Evolutionary conservation across 2,113 vertebrate genomes (phyloP).

Genomic region (Okapia johnstoni): DNA sequence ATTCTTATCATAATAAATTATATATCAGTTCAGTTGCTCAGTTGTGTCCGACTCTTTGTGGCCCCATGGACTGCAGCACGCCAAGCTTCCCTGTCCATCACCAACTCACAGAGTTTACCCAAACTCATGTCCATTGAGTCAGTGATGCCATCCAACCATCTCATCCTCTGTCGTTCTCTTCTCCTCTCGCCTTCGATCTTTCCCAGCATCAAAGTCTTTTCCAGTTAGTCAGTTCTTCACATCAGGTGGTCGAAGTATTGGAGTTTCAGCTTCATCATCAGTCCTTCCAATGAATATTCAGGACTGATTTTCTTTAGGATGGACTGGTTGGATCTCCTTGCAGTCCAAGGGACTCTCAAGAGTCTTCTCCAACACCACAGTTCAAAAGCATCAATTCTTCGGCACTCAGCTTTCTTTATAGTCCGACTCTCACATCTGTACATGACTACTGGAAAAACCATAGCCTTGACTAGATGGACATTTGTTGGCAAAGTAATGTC

Average conservation of each 20-base stretch:
- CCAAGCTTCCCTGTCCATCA: background rate
- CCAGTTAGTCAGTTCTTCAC: background rate
- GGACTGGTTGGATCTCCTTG: background rate
- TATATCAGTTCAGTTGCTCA: background rate
- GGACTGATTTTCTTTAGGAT: background rate
- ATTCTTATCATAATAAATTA: background rate
- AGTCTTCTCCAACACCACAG: background rate
- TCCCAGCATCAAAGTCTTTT: background rate
- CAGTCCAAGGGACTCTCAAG: background rate
- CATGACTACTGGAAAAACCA: background rate
- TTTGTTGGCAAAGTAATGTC: background rate
- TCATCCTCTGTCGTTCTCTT: background rate
- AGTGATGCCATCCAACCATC: background rate
- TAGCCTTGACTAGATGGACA: background rate
- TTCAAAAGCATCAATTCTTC: background rate
- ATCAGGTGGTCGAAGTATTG: background rate
- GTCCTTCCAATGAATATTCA: background rate
- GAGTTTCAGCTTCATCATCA: background rate
- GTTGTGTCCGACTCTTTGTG: background rate
- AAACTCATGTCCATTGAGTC: background rate
- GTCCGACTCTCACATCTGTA: background rate
- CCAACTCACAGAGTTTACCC: background rate
- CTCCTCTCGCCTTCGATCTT: background rate
- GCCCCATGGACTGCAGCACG: background rate
- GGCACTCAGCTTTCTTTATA: background rate